These are phyloP conservation scores for Caloenas nicobarica DNA, from an alignment of 2,113 vertebrate genomes.

Conservation along the genomic window DNA sequence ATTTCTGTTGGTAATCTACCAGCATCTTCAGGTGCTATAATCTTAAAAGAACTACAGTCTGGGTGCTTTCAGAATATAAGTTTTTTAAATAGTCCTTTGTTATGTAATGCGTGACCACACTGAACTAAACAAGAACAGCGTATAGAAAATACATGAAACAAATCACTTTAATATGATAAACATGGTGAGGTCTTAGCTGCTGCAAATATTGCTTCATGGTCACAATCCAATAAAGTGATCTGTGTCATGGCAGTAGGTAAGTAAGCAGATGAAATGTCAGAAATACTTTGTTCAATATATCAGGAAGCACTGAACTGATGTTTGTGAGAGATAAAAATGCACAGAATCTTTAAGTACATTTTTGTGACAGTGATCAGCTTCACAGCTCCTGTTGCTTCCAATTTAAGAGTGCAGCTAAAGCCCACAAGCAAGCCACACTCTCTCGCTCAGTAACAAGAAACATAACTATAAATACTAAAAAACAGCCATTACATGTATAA, in stretches of 20 bases:
- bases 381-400: background rate
- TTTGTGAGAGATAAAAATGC: background rate
- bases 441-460: background rate
- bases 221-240: background rate
- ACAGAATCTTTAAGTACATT: background rate
- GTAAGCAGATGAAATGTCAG: background rate
- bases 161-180: background rate
- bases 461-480: background rate
- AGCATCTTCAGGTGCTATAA: background rate
- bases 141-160: background rate
- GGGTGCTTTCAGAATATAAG: background rate
- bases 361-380: background rate
- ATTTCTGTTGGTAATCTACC: background rate
- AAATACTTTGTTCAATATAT: background rate
- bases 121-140: background rate
- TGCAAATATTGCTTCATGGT: background rate
- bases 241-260: background rate
- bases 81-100: background rate
- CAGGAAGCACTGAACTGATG: background rate
- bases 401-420: background rate
- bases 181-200: background rate
- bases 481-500: background rate
- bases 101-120: fast-evolving
- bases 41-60: background rate
- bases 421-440: background rate